Percentiles rank a stretch among this genome's conserved stretches.
phyloP scores from a whole-genome alignment of 2,113 vertebrate genomes.

The Phrynosoma blainvillii region DNA sequence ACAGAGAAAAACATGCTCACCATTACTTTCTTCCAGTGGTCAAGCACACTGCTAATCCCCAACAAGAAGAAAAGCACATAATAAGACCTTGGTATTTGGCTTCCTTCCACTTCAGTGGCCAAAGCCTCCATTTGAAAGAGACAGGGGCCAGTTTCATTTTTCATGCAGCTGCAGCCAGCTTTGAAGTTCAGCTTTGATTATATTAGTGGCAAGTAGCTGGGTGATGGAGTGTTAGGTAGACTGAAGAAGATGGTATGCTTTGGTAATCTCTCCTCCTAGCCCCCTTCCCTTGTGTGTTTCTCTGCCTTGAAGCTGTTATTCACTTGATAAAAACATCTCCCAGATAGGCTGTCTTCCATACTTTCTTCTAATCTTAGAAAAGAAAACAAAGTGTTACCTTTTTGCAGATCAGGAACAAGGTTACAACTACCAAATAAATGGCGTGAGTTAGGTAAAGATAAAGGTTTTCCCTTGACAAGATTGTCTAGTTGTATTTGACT shows the following conservation, averaged over 20 bases:
- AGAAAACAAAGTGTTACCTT: not conserved
- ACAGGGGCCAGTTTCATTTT: not conserved
- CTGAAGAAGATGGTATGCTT: not conserved
- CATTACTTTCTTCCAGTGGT: not conserved
- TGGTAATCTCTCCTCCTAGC: not conserved
- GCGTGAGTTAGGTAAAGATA: too few species aligned
- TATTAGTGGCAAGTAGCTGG: not conserved
- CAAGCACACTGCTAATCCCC: not conserved
- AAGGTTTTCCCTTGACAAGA: too few species aligned
- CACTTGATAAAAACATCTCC: fast-evolving
- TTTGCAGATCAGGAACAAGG: not conserved
- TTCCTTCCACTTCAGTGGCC: not conserved
- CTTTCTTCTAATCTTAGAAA: conserved; percentile 1
- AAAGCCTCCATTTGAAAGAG: conserved; percentile 3
- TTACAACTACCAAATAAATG: not conserved
- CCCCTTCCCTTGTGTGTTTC: not conserved
- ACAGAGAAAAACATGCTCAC: not conserved
- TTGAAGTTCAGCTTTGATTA: conserved; percentile 18
- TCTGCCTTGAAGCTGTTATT: not conserved
- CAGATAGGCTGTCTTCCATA: not conserved
- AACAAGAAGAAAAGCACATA: not conserved
- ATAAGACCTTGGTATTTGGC: not conserved
- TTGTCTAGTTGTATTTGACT: too few species aligned
- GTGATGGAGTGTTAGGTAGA: not conserved
- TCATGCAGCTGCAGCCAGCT: not conserved